phyloP scores from a whole-genome alignment of 2,797 vertebrate genomes.

The Cacajao melanocephalus region DNA sequence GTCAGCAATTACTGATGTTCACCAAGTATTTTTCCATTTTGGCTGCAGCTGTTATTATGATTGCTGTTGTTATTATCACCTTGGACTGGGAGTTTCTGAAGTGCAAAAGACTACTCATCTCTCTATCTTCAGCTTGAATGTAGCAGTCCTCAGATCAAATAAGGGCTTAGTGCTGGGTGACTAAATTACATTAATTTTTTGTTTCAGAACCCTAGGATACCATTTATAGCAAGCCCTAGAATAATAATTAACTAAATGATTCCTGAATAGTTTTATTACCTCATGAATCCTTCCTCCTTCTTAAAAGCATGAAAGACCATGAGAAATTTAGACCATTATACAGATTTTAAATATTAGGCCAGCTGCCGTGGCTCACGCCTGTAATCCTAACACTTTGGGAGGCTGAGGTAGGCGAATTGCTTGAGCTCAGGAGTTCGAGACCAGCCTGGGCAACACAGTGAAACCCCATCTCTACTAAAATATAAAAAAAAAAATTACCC shows the following conservation, averaged over 20 bases:
- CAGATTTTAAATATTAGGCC: not conserved
- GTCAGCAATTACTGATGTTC: not conserved
- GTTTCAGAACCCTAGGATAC: not conserved
- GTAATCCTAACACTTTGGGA: no score
- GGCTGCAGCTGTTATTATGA: not conserved
- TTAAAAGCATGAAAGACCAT: not conserved
- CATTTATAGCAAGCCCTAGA: not conserved
- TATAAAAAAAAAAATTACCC: no score
- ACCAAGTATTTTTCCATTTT: not conserved
- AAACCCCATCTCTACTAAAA: no score
- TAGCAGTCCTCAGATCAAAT: slow-evolving; percentile 4
- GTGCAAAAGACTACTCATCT: not conserved
- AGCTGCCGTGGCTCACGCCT: no score
- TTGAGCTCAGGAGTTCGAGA: no score
- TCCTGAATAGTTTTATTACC: not conserved
- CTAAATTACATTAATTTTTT: not conserved
- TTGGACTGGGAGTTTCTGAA: not conserved
- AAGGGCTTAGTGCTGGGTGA: not conserved
- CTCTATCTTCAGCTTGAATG: not conserved
- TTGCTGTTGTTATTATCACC: not conserved
- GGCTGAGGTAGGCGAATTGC: no score
- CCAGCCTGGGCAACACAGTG: no score
- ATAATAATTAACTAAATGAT: not conserved
- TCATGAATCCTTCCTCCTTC: not conserved
- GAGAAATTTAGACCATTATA: not conserved